A percentile compares a stretch with the other conserved stretches of the same genome.
These are phyloP conservation scores for Phylloscopus trochiloides DNA, from an alignment of 2,113 vertebrate species.

Conservation along the genomic window DNA sequence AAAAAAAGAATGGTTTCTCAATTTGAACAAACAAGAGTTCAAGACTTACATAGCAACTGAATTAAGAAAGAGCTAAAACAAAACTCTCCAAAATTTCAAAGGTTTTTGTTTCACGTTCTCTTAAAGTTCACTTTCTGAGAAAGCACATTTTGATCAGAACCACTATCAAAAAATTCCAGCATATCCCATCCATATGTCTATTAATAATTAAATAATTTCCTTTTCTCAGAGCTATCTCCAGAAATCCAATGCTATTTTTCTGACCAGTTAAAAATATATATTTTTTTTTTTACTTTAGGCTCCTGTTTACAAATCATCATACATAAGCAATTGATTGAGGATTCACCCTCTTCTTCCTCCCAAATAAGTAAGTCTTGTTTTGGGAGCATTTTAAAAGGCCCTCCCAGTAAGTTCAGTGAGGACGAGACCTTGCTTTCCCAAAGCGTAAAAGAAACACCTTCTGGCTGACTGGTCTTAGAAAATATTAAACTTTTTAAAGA, in stretches of 20 bases:
- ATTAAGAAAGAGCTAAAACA: not conserved
- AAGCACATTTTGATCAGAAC: not conserved
- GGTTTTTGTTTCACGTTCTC: not conserved
- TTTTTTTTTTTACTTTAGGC: not conserved
- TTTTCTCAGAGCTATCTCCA: not conserved
- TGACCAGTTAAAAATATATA: not conserved
- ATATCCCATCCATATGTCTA: not conserved
- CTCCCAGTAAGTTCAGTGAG: not conserved
- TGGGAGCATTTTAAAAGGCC: not conserved
- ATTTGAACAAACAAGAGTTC: not conserved
- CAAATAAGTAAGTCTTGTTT: not conserved
- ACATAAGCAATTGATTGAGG: not conserved
- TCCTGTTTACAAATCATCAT: not conserved
- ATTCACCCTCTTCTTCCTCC: not conserved
- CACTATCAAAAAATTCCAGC: not conserved
- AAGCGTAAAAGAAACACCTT: not conserved
- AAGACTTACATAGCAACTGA: not conserved
- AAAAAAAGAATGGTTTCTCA: not conserved
- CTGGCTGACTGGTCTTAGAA: not conserved
- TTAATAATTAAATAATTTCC: not conserved
- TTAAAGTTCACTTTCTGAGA: not conserved
- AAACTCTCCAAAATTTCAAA: not conserved
- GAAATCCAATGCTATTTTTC: not conserved
- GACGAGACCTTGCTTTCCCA: not conserved
- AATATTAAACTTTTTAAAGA: not conserved